Conservation (phyloP, 2,797 vertebrate species). For the Sebastes alutus region DNA sequence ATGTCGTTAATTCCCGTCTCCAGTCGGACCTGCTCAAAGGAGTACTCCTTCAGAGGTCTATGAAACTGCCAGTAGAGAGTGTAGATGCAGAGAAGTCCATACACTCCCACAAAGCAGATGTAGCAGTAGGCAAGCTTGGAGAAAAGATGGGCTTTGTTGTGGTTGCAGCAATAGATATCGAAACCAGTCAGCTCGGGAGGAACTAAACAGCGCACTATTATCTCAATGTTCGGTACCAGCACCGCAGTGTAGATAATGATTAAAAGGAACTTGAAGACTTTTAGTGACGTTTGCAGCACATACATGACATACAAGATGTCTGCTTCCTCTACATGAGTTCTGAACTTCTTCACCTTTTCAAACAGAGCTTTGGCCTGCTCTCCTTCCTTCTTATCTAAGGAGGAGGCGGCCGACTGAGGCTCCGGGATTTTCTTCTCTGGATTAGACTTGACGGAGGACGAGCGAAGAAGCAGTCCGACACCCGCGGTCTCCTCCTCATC, state of each 20-base stretch:
- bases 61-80: constrained; percentile 93
- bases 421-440: constrained; percentile 82
- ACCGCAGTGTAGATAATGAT: constrained; percentile 86
- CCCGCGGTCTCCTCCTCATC: constrained; percentile 62
- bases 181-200: constrained; percentile 90
- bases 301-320: constrained; percentile 92
- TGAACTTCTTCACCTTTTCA: constrained; percentile 93
- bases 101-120: constrained; percentile 88
- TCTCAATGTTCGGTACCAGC: constrained; percentile 86
- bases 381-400: constrained; percentile 91
- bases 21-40: constrained; percentile 87
- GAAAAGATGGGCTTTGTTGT: constrained; percentile 92
- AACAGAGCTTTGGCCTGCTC: constrained; percentile 94
- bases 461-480: constrained; percentile 57
- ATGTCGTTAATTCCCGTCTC: constrained; percentile 92
- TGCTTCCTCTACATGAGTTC: constrained; percentile 89
- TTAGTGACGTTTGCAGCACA: constrained; percentile 88
- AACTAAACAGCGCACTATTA: constrained; percentile 87
- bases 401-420: constrained; percentile 72
- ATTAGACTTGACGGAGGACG: constrained; percentile 75
- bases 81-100: constrained; percentile 89
- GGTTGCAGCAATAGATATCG: constrained; percentile 89
- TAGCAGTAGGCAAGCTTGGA: constrained; percentile 91
- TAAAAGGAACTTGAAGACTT: constrained; percentile 88
- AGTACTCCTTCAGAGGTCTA: constrained; percentile 89